Evolutionary conservation across 2,113 vertebrate species (phyloP), one percentile per base, ranked within the genome.

Genomic region (Zosterops pallidus): DNA sequence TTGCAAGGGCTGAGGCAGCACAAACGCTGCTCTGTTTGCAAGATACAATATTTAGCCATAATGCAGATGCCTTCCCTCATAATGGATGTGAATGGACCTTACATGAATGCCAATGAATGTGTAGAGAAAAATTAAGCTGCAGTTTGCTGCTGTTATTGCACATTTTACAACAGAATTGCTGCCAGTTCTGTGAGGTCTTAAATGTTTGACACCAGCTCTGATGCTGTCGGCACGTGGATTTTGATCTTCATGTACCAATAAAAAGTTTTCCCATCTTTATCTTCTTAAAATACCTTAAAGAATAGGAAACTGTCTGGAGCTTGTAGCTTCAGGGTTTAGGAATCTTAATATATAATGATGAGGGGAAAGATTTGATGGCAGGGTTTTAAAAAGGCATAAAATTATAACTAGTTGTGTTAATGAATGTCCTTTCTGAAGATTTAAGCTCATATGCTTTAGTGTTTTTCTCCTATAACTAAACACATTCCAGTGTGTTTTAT

Each of bases 21-120:
- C 31, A 53, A 72, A 33, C 1, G 1, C 42, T 5, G 1, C 42
- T 77, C 67, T 95, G 85, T 96, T 90, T 96, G 90, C 55, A 53
- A 14, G 44, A 22, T 44, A 4, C 35, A 41, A 33, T 69, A 77
- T 93, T 83, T 46, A n/a, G 87, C 87, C 92, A 94, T 87, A 77
- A 95, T 47, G 90, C 94, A 96, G 90, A 60, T 97, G 93, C 74
- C 83, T 69, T 41, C 39, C 39, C 64, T 62, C 29, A 0, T 93
- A 84, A 93, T 55, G 81, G 26, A 6, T 22, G 47, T 37, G 89
- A 46, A 33, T 39, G 84, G 93, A 84, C 82, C 77, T 86, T 50
- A 2, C n/a, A 9, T 49, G 77, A 91, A 92, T 92, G 83, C 12
- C 56, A 91, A 95, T 89, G 81, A 82, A 92, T 0, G 20, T 1